These are phyloP conservation scores for Metallyticus violacea DNA, from an alignment of 2,888 invertebrate species.

Conservation along the genomic window DNA sequence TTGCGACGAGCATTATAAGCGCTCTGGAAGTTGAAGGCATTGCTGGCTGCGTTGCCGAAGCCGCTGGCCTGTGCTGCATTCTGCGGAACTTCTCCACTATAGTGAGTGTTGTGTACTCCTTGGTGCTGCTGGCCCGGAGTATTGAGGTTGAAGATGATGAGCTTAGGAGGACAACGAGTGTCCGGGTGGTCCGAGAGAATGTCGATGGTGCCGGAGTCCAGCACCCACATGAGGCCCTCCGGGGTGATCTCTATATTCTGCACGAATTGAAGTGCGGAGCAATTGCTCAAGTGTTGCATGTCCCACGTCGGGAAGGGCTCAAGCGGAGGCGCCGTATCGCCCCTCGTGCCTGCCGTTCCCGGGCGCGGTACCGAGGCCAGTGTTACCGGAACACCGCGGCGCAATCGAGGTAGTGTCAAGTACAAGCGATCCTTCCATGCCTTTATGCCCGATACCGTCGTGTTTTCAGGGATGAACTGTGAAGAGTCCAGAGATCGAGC, in stretches of 20 bases:
- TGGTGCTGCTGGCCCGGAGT: neutral
- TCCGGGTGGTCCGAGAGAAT: conserved; percentile 51
- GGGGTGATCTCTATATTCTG: conserved; percentile 72
- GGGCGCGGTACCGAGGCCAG: conserved; percentile 63
- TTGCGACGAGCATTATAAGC: neutral
- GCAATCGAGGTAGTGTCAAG: conserved; percentile 70
- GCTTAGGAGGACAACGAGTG: conserved; percentile 61
- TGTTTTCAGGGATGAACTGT: conserved; percentile 66
- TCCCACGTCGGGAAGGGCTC: conserved; percentile 74
- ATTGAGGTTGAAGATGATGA: conserved; percentile 65
- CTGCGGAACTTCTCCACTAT: neutral
- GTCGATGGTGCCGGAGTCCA: conserved; percentile 65
- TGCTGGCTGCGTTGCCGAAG: neutral
- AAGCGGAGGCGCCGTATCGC: conserved; percentile 60
- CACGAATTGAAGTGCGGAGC: conserved; percentile 68
- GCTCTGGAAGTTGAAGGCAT: neutral
- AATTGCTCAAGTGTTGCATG: conserved; percentile 64
- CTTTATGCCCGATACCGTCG: conserved; percentile 74
- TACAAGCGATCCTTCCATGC: conserved; percentile 69
- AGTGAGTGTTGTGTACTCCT: neutral
- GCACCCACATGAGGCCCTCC: conserved; percentile 64
- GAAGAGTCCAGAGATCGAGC: conserved; percentile 55
- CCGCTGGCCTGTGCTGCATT: neutral
- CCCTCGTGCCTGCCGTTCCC: conserved; percentile 52
- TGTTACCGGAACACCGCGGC: conserved; percentile 74